A percentile compares a stretch with the other conserved stretches of the same genome.
These are phyloP conservation scores for Chrysemys picta DNA, from an alignment of 2,113 vertebrate genomes.

Conservation along the genomic window DNA sequence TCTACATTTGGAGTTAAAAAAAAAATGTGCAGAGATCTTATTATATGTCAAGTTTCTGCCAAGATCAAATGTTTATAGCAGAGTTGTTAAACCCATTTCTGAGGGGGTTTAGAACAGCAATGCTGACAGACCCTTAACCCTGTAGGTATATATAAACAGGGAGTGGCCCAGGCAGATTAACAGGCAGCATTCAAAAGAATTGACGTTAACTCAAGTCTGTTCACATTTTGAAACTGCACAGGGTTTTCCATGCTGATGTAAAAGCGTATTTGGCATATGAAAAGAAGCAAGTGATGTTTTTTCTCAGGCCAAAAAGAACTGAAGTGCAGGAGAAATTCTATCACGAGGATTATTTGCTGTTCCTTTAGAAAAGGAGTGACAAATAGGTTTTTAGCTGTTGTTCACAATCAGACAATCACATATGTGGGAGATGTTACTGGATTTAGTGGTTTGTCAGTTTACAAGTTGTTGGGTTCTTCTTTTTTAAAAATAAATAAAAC, in stretches of 20 bases:
- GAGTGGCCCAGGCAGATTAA: background rate
- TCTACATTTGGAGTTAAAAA: background rate
- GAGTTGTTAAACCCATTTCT: background rate
- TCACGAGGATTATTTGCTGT: background rate
- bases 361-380: background rate
- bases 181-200: background rate
- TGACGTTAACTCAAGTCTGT: background rate
- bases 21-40: background rate
- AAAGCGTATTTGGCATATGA: background rate
- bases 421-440: background rate
- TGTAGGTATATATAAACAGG: background rate
- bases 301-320: background rate
- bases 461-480: background rate
- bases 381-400: background rate
- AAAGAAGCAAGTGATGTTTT: slow-evolving; percentile 3
- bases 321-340: background rate
- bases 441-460: slow-evolving; percentile 10
- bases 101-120: background rate
- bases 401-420: fast-evolving
- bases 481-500: slow-evolving; percentile 1
- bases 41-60: background rate
- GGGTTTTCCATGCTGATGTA: background rate
- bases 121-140: background rate
- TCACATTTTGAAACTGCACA: background rate
- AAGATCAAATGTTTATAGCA: background rate